phyloP scores from a whole-genome alignment of 2,113 vertebrate species.

The Spizaetus ornatus region DNA sequence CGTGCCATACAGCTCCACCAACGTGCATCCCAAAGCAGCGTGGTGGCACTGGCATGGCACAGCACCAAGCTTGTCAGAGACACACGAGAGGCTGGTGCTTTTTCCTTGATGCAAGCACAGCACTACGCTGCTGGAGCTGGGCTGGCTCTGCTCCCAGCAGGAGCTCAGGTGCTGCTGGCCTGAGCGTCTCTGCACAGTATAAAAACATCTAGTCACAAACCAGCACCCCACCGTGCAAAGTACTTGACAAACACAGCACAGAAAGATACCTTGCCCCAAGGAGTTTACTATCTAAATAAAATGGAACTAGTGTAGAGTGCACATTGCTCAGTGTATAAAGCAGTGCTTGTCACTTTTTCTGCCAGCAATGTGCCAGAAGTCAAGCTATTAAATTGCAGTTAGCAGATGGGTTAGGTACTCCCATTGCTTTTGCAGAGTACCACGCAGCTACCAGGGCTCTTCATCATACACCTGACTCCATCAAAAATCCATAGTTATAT shows the following conservation, averaged over 20 bases:
- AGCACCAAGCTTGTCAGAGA: background rate
- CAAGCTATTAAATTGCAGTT: constrained; percentile 34
- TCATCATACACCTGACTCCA: constrained; percentile 13
- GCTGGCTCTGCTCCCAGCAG: background rate
- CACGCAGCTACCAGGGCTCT: background rate
- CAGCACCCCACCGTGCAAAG: background rate
- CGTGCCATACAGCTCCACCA: background rate
- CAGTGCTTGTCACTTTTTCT: constrained; percentile 19
- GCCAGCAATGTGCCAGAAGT: constrained; percentile 41
- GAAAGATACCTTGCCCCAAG: constrained; percentile 47
- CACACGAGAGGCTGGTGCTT: accelerated
- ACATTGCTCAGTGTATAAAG: constrained; percentile 29
- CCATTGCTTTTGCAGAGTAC: background rate
- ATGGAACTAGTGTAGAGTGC: constrained; percentile 37
- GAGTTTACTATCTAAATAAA: constrained; percentile 58
- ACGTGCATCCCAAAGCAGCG: accelerated
- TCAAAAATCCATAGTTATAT: constrained; percentile 7
- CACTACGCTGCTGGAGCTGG: accelerated
- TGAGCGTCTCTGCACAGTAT: background rate
- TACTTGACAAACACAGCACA: background rate
- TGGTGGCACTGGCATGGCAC: background rate
- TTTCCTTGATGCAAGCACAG: background rate
- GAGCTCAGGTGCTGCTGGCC: background rate
- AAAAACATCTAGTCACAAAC: background rate
- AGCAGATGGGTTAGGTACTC: constrained; percentile 42